Conservation (phyloP, 1,140 invertebrate genomes). For the Papilio polyxenes region DNA sequence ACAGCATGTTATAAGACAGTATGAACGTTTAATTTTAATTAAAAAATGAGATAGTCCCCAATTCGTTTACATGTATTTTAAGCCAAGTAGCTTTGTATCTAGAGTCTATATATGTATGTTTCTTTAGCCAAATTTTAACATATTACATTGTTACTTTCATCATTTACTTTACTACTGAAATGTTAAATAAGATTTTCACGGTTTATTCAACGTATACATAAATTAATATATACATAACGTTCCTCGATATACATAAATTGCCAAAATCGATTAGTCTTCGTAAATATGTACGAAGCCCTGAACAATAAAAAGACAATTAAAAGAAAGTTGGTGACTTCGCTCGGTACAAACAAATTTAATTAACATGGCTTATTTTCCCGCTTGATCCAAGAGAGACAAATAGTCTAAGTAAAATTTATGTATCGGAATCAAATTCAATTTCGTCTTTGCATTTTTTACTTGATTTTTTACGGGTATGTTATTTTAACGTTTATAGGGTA, state of each 20-base stretch:
- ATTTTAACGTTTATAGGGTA: conserved; percentile 53
- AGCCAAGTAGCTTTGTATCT: too few species aligned
- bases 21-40: not conserved
- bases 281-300: conserved; percentile 40
- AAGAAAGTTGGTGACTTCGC: conserved; percentile 64
- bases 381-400: conserved; percentile 76
- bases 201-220: not conserved
- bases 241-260: not conserved
- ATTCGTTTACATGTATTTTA: too few species aligned
- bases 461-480: conserved; percentile 70
- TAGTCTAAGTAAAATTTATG: conserved; percentile 79
- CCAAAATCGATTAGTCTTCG: conserved; percentile 36
- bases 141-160: not conserved
- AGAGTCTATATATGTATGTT: too few species aligned
- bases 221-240: not conserved
- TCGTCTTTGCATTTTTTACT: conserved; percentile 77
- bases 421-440: conserved; percentile 80
- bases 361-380: conserved; percentile 74
- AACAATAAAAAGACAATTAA: conserved; percentile 65
- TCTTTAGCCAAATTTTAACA: too few species aligned
- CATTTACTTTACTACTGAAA: not conserved
- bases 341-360: conserved; percentile 74
- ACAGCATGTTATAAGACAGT: too few species aligned
- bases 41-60: not conserved
- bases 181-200: too few species aligned